Evolutionary conservation across 2,888 invertebrate genomes (phyloP).

Genomic region (Euspilapteryx auroguttella): DNA sequence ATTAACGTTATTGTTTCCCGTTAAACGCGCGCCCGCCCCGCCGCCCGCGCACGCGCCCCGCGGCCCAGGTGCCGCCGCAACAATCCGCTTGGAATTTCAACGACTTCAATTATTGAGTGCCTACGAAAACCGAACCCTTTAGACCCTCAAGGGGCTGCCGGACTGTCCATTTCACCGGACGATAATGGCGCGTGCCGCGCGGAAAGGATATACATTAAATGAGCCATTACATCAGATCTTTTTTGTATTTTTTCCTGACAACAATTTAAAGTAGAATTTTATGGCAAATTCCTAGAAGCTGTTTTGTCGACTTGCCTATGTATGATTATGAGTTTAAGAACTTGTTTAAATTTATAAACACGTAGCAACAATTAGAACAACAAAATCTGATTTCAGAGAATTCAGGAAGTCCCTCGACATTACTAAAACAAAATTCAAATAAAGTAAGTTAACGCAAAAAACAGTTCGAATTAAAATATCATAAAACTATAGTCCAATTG

Average conservation of each 20-base stretch:
- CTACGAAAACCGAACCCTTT: conserved; percentile 48
- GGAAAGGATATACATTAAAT: conserved; percentile 26
- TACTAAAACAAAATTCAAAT: too few species aligned
- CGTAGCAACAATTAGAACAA: too few species aligned
- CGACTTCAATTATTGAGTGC: conserved; percentile 59
- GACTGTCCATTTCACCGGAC: conserved; percentile 45
- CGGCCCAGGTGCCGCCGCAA: conserved; percentile 38
- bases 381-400: too few species aligned
- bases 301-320: too few species aligned
- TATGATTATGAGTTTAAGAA: too few species aligned
- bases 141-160: conserved; percentile 40
- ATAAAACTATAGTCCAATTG: too few species aligned
- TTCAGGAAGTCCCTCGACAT: too few species aligned
- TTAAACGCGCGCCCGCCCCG: conserved; percentile 19
- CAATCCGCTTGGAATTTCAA: conserved; percentile 52
- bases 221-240: conserved; percentile 24
- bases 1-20: conserved; percentile 51
- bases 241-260: conserved; percentile 22
- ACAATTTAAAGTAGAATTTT: too few species aligned
- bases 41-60: conserved; percentile 8
- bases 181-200: conserved; percentile 38
- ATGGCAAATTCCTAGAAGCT: too few species aligned
- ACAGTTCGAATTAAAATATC: too few species aligned
- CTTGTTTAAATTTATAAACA: too few species aligned
- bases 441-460: too few species aligned